Evolutionary conservation across 2,113 vertebrate genomes (phyloP).

Genomic region (Hippoglossus stenolepis): DNA sequence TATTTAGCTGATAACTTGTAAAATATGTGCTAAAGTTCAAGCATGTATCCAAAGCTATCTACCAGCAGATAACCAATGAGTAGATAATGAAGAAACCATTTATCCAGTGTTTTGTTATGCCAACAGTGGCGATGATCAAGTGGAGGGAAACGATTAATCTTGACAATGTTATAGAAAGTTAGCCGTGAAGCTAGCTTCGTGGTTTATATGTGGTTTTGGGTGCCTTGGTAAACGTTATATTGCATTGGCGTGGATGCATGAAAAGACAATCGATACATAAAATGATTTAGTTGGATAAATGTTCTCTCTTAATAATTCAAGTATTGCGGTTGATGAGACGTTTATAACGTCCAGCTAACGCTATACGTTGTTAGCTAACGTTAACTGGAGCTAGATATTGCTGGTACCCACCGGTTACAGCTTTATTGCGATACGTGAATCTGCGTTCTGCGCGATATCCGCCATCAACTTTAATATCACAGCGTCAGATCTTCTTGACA

Average conservation of each 20-base stretch:
- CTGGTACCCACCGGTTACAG: too few relatives aligned
- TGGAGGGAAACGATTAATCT: constrained; percentile 47
- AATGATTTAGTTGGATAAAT: background rate
- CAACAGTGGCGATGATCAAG: background rate
- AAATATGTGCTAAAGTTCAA: background rate
- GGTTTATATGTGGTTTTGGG: too few relatives aligned
- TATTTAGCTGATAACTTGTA: background rate
- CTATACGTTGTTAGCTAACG: background rate
- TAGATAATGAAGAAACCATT: background rate
- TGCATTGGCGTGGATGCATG: background rate
- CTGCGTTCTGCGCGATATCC: background rate
- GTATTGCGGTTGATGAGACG: background rate
- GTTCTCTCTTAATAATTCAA: background rate
- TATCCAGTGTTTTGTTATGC: background rate
- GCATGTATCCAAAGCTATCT: background rate
- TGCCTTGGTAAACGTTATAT: background rate
- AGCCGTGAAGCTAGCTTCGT: constrained; percentile 2
- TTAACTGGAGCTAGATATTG: background rate
- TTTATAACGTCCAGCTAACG: background rate
- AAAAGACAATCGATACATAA: too few relatives aligned
- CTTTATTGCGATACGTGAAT: background rate
- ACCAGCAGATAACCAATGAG: background rate
- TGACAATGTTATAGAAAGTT: constrained; percentile 23
- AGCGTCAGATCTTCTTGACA: background rate
- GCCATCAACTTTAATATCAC: background rate